These are phyloP conservation scores for Flabesymbios commensalis DNA, from an alignment of 2,888 invertebrate genomes.

Conservation along the genomic window DNA sequence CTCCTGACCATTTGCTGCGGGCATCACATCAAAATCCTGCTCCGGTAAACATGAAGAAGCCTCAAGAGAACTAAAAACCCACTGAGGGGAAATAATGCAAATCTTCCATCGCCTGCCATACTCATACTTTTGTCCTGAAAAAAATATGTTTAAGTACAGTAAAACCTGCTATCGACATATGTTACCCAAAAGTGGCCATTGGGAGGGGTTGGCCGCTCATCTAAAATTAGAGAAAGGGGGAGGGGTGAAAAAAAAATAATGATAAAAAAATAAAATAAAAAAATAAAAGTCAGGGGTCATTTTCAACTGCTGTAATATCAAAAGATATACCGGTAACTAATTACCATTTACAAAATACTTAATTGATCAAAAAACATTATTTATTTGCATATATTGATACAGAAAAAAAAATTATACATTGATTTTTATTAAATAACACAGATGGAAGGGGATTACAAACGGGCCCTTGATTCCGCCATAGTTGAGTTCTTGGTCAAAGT, in stretches of 20 bases:
- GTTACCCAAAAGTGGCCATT: background rate
- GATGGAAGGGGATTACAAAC: too few species aligned
- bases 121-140: slow-evolving; percentile 72
- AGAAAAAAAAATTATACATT: too few species aligned
- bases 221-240: background rate
- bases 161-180: background rate
- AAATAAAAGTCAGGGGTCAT: background rate
- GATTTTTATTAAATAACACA: too few species aligned
- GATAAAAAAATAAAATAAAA: background rate
- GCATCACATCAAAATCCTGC: slow-evolving; percentile 16
- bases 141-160: background rate
- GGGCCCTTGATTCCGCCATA: too few species aligned
- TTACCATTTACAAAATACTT: too few species aligned
- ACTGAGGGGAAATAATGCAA: slow-evolving; percentile 75
- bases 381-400: too few species aligned
- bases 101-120: slow-evolving; percentile 67
- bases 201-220: background rate
- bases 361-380: too few species aligned
- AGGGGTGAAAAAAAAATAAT: background rate
- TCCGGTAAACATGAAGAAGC: slow-evolving; percentile 67
- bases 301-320: too few species aligned
- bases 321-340: too few species aligned
- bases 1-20: background rate
- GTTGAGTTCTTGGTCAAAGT: too few species aligned
- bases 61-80: slow-evolving; percentile 74